A percentile compares a stretch with the other conserved stretches of the same genome.
Conservation (phyloP, 2,113 vertebrate species). For the Bufo gargarizans region DNA sequence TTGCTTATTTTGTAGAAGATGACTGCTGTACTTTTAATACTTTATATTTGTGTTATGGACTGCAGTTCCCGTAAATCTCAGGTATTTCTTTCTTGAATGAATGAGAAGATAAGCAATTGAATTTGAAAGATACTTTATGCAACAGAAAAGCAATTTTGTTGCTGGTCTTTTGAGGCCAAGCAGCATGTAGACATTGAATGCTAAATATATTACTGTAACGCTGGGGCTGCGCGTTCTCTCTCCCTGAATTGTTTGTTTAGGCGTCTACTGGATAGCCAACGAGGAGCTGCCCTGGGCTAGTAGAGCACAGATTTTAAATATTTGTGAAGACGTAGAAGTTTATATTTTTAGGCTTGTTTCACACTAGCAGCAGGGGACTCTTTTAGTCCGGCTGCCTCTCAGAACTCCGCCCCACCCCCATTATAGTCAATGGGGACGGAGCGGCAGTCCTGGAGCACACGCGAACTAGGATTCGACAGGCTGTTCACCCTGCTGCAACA, state of each 20-base stretch:
- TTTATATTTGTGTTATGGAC: slow-evolving; percentile 71
- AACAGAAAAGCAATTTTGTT: slow-evolving; percentile 81
- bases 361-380: no score
- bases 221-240: slow-evolving; percentile 46
- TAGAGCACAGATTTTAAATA: background rate
- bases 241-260: slow-evolving; percentile 19
- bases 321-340: background rate
- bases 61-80: slow-evolving; percentile 72
- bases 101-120: slow-evolving; percentile 79
- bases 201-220: slow-evolving; percentile 68
- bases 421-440: no score
- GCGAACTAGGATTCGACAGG: no score
- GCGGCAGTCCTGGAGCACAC: no score
- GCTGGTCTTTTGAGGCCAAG: slow-evolving; percentile 75
- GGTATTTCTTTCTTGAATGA: slow-evolving; percentile 74
- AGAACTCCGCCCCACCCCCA: no score
- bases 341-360: no score
- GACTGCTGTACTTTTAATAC: slow-evolving; percentile 71
- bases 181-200: slow-evolving; percentile 70
- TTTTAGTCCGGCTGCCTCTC: no score
- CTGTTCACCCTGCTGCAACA: no score
- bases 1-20: slow-evolving; percentile 75
- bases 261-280: slow-evolving; percentile 10
- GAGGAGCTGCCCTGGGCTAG: background rate
- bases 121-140: slow-evolving; percentile 81